phyloP scores from a whole-genome alignment of 2,888 invertebrate species.

The Drosophila limbata region DNA sequence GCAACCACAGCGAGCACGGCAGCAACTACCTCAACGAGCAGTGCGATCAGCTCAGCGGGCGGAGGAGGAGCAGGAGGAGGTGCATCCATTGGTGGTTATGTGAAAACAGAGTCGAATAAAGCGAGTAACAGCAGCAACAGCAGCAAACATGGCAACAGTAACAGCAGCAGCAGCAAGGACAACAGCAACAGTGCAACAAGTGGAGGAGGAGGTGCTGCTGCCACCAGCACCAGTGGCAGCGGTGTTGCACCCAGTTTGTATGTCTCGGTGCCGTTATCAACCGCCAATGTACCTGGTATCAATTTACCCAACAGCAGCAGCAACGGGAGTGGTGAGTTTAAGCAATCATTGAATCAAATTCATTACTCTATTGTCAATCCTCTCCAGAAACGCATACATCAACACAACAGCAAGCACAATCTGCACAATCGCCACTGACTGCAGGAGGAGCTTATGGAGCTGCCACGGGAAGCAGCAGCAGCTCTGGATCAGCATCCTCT shows the following conservation, averaged over 20 bases:
- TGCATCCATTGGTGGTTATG: constrained; percentile 31
- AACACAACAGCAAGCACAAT: constrained; percentile 60
- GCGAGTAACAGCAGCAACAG: constrained; percentile 39
- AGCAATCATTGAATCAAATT: neutral
- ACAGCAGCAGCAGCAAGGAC: constrained; percentile 42
- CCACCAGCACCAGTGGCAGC: constrained; percentile 15
- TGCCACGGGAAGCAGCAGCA: constrained; percentile 26
- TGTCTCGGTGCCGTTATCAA: constrained; percentile 88
- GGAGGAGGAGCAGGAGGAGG: constrained; percentile 2
- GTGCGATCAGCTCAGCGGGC: constrained; percentile 32
- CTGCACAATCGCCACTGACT: constrained; percentile 58
- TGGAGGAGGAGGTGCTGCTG: constrained; percentile 31
- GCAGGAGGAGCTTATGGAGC: constrained; percentile 51
- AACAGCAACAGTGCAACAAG: constrained; percentile 32
- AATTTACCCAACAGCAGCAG: constrained; percentile 80
- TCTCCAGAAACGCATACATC: constrained; percentile 47
- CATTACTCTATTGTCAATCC: neutral
- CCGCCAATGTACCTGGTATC: constrained; percentile 85
- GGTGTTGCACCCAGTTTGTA: constrained; percentile 86
- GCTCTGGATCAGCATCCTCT: constrained; percentile 21
- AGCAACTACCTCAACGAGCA: constrained; percentile 48
- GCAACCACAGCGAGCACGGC: constrained; percentile 41
- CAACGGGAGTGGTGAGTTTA: constrained; percentile 63
- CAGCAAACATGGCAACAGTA: constrained; percentile 50
- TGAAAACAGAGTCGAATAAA: constrained; percentile 61